phyloP scores from a whole-genome alignment of 2,113 vertebrate genomes.

The Sylvietta virens region DNA sequence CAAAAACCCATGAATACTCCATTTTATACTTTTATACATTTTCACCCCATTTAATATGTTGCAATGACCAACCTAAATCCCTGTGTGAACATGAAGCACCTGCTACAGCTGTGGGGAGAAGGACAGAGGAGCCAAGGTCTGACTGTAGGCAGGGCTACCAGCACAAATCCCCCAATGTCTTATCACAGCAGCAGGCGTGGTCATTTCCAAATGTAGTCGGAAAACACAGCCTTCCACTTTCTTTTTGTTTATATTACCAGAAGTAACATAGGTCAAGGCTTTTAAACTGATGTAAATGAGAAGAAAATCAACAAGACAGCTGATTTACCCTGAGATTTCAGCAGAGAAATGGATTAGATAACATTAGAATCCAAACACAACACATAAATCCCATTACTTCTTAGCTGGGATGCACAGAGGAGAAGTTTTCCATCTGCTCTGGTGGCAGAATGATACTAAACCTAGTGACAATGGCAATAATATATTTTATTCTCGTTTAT shows the following conservation, averaged over 20 bases:
- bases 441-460: conserved; percentile 9
- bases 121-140: accelerated
- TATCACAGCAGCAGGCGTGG: neutral
- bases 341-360: conserved; percentile 11
- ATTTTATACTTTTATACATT: neutral
- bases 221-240: neutral
- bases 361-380: conserved; percentile 25
- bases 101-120: neutral
- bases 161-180: neutral
- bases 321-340: conserved; percentile 31
- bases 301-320: conserved; percentile 16
- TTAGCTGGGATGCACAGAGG: conserved; percentile 51
- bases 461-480: neutral
- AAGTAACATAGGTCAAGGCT: neutral
- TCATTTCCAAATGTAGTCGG: neutral
- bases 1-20: neutral
- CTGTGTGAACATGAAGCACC: neutral
- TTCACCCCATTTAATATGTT: neutral
- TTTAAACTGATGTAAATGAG: neutral
- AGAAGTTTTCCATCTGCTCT: conserved; percentile 60
- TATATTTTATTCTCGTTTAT: conserved; percentile 47
- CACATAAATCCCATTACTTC: conserved; percentile 39
- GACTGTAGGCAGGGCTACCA: neutral
- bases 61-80: neutral
- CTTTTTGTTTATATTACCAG: neutral